These are phyloP conservation scores for Astreopora myriophthalma DNA, from an alignment of 64 coral and sea anemone species.

Conservation along the genomic window DNA sequence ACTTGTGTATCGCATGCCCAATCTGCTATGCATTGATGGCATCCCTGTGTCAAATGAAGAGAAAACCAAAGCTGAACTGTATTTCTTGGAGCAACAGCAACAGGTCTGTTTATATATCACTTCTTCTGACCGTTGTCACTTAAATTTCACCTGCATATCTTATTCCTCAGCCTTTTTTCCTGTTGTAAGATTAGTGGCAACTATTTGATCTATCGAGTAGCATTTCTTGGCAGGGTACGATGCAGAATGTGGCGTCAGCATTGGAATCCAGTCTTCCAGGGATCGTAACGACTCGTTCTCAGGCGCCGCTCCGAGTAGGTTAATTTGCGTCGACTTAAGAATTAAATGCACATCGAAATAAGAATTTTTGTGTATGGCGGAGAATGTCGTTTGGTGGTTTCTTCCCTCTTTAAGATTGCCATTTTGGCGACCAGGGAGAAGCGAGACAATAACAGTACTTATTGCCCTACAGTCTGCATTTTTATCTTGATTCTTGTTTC, in stretches of 20 bases:
- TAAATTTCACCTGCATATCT: too few species aligned
- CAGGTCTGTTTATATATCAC: conserved; percentile 48
- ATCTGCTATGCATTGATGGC: conserved; percentile 94
- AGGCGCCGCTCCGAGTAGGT: conserved; percentile 78
- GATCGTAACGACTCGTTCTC: conserved; percentile 45
- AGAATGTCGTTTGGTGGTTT: neutral
- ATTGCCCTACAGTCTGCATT: too few species aligned
- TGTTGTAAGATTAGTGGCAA: too few species aligned
- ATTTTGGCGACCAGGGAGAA: neutral
- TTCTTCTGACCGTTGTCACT: too few species aligned
- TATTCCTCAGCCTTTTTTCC: neutral
- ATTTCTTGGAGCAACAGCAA: conserved; percentile 95
- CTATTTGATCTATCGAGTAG: neutral
- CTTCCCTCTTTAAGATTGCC: neutral
- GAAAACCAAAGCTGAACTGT: conserved; percentile 89
- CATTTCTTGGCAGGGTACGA: conserved; percentile 59
- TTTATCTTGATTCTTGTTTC: neutral
- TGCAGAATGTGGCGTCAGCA: conserved; percentile 62
- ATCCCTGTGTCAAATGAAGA: conserved; percentile 97
- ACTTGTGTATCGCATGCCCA: conserved; percentile 92
- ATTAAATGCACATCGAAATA: too few species aligned
- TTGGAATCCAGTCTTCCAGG: conserved; percentile 75
- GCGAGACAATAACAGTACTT: neutral
- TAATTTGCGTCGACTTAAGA: neutral
- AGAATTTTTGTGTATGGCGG: too few species aligned